Base-by-base conservation (phyloP, 1,140 invertebrate species). In the Hycleus cichorii region DNA sequence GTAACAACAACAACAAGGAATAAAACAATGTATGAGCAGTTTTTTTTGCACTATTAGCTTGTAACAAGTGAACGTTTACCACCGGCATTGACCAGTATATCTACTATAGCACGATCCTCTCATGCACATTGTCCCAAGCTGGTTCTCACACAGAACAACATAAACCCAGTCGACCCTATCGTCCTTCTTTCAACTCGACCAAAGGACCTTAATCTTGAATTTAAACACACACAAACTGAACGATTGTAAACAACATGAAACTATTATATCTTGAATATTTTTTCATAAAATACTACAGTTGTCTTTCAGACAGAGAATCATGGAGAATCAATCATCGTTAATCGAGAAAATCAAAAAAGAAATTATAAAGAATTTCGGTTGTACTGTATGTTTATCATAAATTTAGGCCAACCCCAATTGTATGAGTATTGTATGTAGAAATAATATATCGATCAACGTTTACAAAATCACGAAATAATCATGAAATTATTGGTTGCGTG, bases 71-170 rank as follows among this genome's bases (percentile, higher is more conserved):
- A 62, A 55, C 64, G 43, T 57, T 66, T 66, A 64, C 64, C 64
- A 66, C 64, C 64, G 57, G 62, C 62, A 66, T 66, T 64, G 64
- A 66, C 64, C 62, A 66, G 64, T 64, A 66, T 66, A 64, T 66
- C 63, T 64, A 60, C 57, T 32, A 49, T 18, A 47, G 59, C 64
- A 64, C 62, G 63, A 64, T 56, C 54, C 40, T 18, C 18, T 59
- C 56, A 49, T 59, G 56, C 59, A 59, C 59, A 64, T 64, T 64
- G 62, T 62, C 60, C 58, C 55, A 46, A 53, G 61, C 64, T 58
- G 59, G 61, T 65, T 65, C 59, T 65, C 64, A 65, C 61, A 65
- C 64, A 61, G 49, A 32, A 27, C 39, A 55, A 55, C 58, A 60
- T 32, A 32, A 32, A 32, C 46, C 12, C 46, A 59, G 50, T 48